phyloP scores from a whole-genome alignment of 1,140 invertebrate species.

The Zaprionus capensis region DNA sequence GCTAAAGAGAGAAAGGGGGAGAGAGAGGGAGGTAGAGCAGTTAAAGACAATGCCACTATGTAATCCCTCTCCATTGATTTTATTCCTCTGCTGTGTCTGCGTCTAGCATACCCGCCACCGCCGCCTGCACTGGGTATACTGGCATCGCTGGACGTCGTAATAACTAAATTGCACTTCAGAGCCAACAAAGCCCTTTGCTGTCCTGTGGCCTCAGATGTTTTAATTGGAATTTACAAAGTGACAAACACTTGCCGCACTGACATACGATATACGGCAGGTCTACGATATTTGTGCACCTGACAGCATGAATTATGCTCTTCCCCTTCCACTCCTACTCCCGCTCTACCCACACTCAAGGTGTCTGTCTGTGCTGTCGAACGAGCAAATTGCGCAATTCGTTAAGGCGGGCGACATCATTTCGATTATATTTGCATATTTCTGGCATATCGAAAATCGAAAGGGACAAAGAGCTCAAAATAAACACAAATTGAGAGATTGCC shows the following conservation, averaged over 20 bases:
- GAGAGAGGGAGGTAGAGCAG: too few relatives aligned
- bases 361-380: background rate
- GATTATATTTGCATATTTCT: conserved; percentile 21
- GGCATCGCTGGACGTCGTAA: background rate
- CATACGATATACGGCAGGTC: conserved; percentile 8
- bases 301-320: conserved; percentile 27
- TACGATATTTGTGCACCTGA: conserved; percentile 1
- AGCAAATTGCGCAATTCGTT: conserved; percentile 5
- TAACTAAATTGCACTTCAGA: conserved; percentile 25
- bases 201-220: conserved; percentile 26
- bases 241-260: conserved; percentile 21
- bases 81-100: too few relatives aligned
- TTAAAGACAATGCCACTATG: too few relatives aligned
- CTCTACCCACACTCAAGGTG: background rate
- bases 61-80: too few relatives aligned
- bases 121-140: background rate
- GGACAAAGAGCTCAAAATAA: background rate
- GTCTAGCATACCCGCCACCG: background rate
- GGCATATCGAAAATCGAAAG: background rate
- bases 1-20: too few relatives aligned
- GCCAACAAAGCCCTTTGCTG: conserved; percentile 5
- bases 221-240: conserved; percentile 39
- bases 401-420: background rate
- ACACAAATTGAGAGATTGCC: conserved; percentile 1
- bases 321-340: background rate